A percentile compares a stretch with the other conserved stretches of the same genome.
Evolutionary conservation across 2,888 invertebrate species (phyloP).

Genomic region (Drosophila percnosoma): DNA sequence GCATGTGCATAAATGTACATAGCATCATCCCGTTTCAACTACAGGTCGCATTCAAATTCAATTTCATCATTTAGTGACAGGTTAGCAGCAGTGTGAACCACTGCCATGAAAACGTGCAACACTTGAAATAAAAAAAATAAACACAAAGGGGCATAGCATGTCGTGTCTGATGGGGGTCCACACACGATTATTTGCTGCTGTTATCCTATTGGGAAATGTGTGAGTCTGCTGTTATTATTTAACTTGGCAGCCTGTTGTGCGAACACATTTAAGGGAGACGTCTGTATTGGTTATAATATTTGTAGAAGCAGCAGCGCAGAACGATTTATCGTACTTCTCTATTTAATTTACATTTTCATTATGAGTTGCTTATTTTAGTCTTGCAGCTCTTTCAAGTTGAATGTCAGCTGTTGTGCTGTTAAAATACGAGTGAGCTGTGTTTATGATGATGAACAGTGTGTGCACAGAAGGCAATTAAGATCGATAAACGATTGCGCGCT

Average conservation of each 20-base stretch:
- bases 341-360: slow-evolving; percentile 8
- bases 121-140: slow-evolving; percentile 1
- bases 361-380: slow-evolving; percentile 9
- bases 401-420: slow-evolving; percentile 39
- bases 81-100: neutral
- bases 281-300: slow-evolving; percentile 26
- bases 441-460: slow-evolving; percentile 9
- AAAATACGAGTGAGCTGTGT: slow-evolving; percentile 11
- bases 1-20: slow-evolving; percentile 9
- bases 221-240: slow-evolving; percentile 35
- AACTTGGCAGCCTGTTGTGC: slow-evolving; percentile 30
- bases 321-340: neutral
- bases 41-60: slow-evolving; percentile 22
- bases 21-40: slow-evolving; percentile 17
- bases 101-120: slow-evolving; percentile 3
- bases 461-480: slow-evolving; percentile 9
- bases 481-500: slow-evolving; percentile 35
- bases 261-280: slow-evolving; percentile 1
- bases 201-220: slow-evolving; percentile 18
- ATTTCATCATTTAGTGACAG: slow-evolving; percentile 7
- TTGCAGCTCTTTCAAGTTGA: slow-evolving; percentile 38
- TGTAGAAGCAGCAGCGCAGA: slow-evolving; percentile 22
- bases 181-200: slow-evolving; percentile 1
- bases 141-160: neutral
- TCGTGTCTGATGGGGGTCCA: neutral